Percentiles rank a stretch among this genome's conserved stretches.
These are phyloP conservation scores for Lepidurus arcticus DNA, from an alignment of 1,140 invertebrate species.

Conservation along the genomic window DNA sequence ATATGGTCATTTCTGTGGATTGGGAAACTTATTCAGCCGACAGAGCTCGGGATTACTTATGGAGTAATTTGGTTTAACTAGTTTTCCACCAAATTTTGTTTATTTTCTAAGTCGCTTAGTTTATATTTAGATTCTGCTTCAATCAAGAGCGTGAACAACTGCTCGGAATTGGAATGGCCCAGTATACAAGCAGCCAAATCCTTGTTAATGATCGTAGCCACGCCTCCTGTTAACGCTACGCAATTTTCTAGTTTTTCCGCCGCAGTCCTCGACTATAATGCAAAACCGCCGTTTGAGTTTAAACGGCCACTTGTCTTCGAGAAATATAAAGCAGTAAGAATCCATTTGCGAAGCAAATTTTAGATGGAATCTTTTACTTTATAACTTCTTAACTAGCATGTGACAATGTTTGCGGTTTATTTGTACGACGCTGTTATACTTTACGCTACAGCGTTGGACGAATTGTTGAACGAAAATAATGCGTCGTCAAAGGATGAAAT, in stretches of 20 bases:
- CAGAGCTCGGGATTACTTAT: slow-evolving; percentile 77
- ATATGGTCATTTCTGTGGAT: slow-evolving; percentile 91
- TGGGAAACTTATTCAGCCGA: slow-evolving; percentile 73
- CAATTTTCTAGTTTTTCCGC: slow-evolving; percentile 57
- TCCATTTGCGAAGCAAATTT: background rate
- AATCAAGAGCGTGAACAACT: slow-evolving; percentile 38
- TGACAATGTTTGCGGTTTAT: slow-evolving; percentile 90
- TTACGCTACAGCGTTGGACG: slow-evolving; percentile 78
- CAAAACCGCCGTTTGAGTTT: slow-evolving; percentile 68
- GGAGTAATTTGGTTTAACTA: slow-evolving; percentile 61
- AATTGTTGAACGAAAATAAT: slow-evolving; percentile 52
- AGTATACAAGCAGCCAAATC: slow-evolving; percentile 56
- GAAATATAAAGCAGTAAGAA: slow-evolving; percentile 53
- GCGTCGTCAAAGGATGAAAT: slow-evolving; percentile 55
- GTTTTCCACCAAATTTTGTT: background rate
- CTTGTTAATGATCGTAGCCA: slow-evolving; percentile 75
- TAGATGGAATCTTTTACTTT: background rate
- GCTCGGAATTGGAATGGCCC: slow-evolving; percentile 36
- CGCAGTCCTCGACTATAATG: slow-evolving; percentile 68
- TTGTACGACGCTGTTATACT: slow-evolving; percentile 91
- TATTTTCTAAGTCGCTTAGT: background rate
- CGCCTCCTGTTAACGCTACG: slow-evolving; percentile 66
- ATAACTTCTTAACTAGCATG: slow-evolving; percentile 56
- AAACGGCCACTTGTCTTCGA: slow-evolving; percentile 52
- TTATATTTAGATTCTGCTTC: slow-evolving; percentile 11